phyloP scores from a whole-genome alignment of 2,888 invertebrate genomes.

The Pseudanteris insignis region DNA sequence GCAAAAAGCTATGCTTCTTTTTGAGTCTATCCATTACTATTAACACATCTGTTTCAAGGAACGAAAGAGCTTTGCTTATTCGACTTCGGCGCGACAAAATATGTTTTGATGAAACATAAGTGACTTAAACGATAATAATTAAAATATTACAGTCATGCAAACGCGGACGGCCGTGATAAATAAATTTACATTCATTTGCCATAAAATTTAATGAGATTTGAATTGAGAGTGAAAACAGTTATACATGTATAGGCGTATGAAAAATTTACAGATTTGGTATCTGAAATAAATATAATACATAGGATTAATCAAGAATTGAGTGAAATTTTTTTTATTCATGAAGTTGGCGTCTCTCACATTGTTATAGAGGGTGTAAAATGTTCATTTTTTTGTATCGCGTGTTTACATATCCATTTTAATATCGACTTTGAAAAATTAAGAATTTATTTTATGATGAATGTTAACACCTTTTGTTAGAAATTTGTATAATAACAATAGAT shows the following conservation, averaged over 20 bases:
- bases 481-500: neutral
- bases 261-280: constrained; percentile 6
- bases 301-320: too few species aligned
- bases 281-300: constrained; percentile 31
- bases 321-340: constrained; percentile 2
- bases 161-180: constrained; percentile 39
- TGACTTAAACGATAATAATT: constrained; percentile 16
- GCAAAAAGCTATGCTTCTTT: neutral
- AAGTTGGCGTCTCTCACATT: constrained; percentile 1
- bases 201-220: constrained; percentile 21
- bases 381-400: constrained; percentile 12
- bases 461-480: neutral
- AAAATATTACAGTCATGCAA: constrained; percentile 25
- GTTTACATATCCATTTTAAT: neutral
- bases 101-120: constrained; percentile 15
- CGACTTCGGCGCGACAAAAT: constrained; percentile 1
- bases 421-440: too few species aligned
- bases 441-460: constrained; percentile 25
- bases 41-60: neutral
- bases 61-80: too few species aligned
- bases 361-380: constrained; percentile 21
- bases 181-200: constrained; percentile 31
- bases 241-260: neutral
- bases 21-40: constrained; percentile 3
- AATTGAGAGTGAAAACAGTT: constrained; percentile 9